Evolutionary conservation across 2,888 invertebrate species (phyloP), one percentile per base, ranked within the genome.

Genomic region (Minunthozetes semirufus): DNA sequence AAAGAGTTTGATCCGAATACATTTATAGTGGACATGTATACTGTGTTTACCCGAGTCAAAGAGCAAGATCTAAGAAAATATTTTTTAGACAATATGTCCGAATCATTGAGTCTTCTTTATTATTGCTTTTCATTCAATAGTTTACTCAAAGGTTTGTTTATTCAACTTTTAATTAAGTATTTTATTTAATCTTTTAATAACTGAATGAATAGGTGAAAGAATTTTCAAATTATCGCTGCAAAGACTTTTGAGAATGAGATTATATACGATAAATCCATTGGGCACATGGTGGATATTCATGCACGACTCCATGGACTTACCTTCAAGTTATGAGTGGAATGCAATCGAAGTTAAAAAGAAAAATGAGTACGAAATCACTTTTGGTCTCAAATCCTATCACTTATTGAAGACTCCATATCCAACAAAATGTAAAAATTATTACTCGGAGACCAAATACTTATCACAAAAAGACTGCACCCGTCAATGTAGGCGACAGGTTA

Each of bases 81-180:
- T 6, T 25, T 6, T 56, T 19, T 19, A 6, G 2, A 5, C 3
- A 5, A 19, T 17, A 56, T 56, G 11, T 11, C n/a, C 1, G 56
- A 56, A 19, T 19, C 19, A 11, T 17, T 56, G 4, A 56, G 56
- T 56, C 11, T 19, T 11, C 11, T 11, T 6, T 56, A 56, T 56
- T 56, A 56, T 56, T 56, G 56, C n/a, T 56, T 56, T 56, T 17
- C 56, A 56, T n/a, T 56, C n/a, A 56, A 56, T 56, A 17, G 3
- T 19, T 4, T 17, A 2, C 11, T 25, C 11, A 25, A 56, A 22
- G 56, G 56, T 56, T 11, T 53, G 6, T 17, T 17, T n/a, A n/a
- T n/a, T n/a, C n/a, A n/a, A n/a, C n/a, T n/a, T n/a, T n/a, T 33
- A 33, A 33, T 5, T 33, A 33, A 33, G 3, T 33, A 8, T 33